phyloP scores from a whole-genome alignment of 2,797 vertebrate genomes.

The Myioborus miniatus region DNA sequence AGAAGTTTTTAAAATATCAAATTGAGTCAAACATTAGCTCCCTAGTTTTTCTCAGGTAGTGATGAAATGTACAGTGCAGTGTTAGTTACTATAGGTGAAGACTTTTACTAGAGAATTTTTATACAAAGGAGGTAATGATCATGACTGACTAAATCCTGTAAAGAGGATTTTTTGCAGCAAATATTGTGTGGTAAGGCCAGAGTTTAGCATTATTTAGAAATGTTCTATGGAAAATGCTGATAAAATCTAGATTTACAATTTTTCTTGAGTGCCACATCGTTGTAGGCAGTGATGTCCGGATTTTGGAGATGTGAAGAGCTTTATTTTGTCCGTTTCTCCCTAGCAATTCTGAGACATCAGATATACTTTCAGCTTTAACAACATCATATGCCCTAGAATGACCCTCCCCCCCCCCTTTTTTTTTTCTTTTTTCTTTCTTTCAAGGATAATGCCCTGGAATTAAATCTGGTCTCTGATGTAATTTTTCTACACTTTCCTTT shows the following conservation, averaged over 20 bases:
- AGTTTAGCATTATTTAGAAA: not conserved
- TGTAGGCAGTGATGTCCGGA: not conserved
- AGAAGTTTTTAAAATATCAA: not conserved
- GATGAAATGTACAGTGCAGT: not conserved
- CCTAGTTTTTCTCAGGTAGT: not conserved
- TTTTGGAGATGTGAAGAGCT: not conserved
- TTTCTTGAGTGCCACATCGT: not conserved
- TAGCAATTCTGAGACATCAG: not conserved
- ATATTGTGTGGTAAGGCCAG: not conserved
- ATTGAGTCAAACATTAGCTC: not conserved
- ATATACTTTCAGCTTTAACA: not conserved
- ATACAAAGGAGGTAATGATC: not conserved
- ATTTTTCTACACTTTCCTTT: not conserved
- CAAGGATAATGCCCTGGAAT: not conserved
- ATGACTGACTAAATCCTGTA: not conserved
- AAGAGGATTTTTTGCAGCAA: not conserved
- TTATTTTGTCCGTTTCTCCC: not conserved
- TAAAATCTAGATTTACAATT: not conserved
- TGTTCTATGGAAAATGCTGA: not conserved
- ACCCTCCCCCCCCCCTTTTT: not conserved
- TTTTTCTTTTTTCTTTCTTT: not conserved
- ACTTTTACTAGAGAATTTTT: not conserved
- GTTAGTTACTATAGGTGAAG: not conserved
- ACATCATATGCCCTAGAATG: not conserved
- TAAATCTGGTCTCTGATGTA: not conserved